Evolutionary conservation across 37 sponge, comb jelly and placozoan genomes (phyloP), one percentile per base, ranked within the genome.

Genomic region (Chondrosia reniformis): DNA sequence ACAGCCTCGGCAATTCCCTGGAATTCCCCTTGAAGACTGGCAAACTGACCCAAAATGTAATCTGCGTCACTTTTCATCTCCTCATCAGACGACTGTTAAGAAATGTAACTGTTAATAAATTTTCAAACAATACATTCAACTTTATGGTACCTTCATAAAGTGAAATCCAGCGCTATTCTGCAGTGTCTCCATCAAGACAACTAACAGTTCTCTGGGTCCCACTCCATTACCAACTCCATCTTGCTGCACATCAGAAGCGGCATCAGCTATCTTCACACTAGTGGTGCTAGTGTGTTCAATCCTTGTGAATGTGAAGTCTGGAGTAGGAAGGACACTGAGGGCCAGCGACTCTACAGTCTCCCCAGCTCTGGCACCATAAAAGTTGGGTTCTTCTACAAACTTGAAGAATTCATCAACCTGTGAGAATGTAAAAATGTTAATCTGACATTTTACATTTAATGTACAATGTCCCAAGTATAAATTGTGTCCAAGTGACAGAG

Each of bases 331-430:
- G 22, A 88, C 46, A 3, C 62, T 40, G 12, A 88, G 76, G 9
- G 86, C 22, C 27, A 89, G 78, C 4, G 89, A 89, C 1, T 81
- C 81, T 9, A 89, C 37, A 7, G 89, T 84, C 6, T 89, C 74
- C 8, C 30, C 46, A 21, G 46, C 7, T 7, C 30, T 43, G 43
- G 46, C 45, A 0, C 85, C 85, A 81, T 80, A 84, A 10, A 89
- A 81, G 76, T 36, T 75, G 22, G 17, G 13, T 58, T 82, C 76
- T 4, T 63, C 83, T 17, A 82, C 54, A 74, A 65, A 43, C 32
- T 74, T 30, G 15, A 42, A 55, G 12, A 73, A 61, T 0, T 30
- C 82, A 54, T 83, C 55, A 17, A 76, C 67, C 78, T 49, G 52
- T 28, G 7, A n/a, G n/a, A n/a, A n/a, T n/a, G n/a, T n/a, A n/a